These are phyloP conservation scores for Papilio aristodemus DNA, from an alignment of 1,140 invertebrate species.

Conservation along the genomic window DNA sequence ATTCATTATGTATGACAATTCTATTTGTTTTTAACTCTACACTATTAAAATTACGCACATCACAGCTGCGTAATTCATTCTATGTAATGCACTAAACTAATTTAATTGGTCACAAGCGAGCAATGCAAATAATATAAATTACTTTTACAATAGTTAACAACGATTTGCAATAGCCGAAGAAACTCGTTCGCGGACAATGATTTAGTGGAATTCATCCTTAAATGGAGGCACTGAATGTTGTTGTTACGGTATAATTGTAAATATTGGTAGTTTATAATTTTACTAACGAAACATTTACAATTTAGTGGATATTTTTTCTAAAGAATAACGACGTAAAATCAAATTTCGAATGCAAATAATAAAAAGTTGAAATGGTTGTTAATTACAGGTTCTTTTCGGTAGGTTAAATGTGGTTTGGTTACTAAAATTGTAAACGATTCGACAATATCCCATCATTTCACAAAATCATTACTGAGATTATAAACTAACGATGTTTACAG, in stretches of 20 bases:
- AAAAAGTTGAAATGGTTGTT: no score
- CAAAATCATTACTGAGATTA: background rate
- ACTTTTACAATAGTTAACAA: constrained; percentile 19
- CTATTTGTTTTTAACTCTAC: constrained; percentile 16
- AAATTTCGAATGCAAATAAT: no score
- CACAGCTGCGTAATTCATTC: background rate
- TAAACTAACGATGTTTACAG: background rate
- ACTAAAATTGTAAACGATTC: no score
- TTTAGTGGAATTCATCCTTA: constrained; percentile 8
- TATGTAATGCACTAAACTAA: background rate
- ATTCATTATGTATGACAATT: background rate
- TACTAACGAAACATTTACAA: background rate
- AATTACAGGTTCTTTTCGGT: no score
- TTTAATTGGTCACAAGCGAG: constrained; percentile 5
- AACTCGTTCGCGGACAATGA: constrained; percentile 9
- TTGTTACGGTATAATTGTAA: background rate
- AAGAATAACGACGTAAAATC: background rate
- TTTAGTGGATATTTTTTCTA: background rate
- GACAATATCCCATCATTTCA: no score
- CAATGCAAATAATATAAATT: constrained; percentile 21
- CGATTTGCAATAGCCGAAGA: background rate
- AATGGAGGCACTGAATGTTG: constrained; percentile 7
- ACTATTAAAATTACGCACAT: background rate
- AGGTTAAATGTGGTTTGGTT: no score
- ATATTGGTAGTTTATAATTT: background rate